Evolutionary conservation across 2,888 invertebrate species (phyloP).

Genomic region (Drosophila suboccidentalis): DNA sequence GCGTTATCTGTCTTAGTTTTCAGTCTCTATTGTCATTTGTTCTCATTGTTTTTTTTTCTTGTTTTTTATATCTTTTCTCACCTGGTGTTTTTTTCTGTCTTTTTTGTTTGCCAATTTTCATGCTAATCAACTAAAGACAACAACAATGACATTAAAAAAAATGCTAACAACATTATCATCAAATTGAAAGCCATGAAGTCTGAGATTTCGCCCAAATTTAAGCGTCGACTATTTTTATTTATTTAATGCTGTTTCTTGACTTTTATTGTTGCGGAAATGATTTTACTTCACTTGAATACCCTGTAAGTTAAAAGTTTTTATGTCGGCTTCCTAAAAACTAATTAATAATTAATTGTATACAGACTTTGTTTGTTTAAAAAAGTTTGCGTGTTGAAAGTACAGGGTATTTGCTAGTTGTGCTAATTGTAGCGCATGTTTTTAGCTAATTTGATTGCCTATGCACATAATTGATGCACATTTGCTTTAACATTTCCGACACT

Average conservation of each 20-base stretch:
- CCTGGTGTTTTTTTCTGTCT: constrained; percentile 6
- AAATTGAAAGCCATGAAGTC: constrained; percentile 64
- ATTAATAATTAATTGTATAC: not conserved
- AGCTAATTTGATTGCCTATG: constrained; percentile 3
- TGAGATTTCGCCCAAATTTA: constrained; percentile 35
- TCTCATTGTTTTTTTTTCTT: constrained; percentile 34
- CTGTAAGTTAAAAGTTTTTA: not conserved
- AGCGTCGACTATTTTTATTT: constrained; percentile 41
- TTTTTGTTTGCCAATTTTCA: constrained; percentile 43
- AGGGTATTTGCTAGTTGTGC: constrained; percentile 20
- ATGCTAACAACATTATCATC: constrained; percentile 44
- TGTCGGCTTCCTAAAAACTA: not conserved
- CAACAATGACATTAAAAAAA: constrained; percentile 25
- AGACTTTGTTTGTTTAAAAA: not conserved
- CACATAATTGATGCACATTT: constrained; percentile 28
- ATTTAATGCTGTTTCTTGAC: constrained; percentile 32
- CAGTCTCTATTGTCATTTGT: constrained; percentile 17
- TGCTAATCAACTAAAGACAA: constrained; percentile 55
- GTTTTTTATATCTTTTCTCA: constrained; percentile 13
- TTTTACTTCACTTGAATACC: constrained; percentile 22
- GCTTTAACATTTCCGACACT: constrained; percentile 13
- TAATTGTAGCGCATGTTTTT: not conserved
- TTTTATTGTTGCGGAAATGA: constrained; percentile 73
- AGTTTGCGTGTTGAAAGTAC: not conserved
- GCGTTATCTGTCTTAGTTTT: not conserved